These are phyloP conservation scores for Scomberomorus guttatus DNA, from an alignment of 2,797 vertebrate genomes.

Conservation along the genomic window DNA sequence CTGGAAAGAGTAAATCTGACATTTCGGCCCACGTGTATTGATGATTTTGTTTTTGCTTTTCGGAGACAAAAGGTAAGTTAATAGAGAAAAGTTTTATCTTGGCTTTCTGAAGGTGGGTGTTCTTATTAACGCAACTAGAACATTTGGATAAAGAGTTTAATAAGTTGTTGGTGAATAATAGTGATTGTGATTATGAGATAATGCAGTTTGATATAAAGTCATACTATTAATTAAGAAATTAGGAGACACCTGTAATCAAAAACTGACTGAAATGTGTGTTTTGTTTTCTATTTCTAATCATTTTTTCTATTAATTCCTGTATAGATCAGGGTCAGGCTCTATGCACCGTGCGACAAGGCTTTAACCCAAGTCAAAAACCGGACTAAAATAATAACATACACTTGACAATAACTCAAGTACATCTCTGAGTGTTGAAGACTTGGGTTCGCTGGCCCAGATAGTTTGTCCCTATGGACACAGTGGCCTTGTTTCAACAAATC, in stretches of 20 bases:
- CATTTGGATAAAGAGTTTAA: neutral
- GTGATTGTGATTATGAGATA: neutral
- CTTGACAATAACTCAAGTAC: conserved; percentile 48
- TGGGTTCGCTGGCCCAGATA: conserved; percentile 74
- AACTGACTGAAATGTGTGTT: neutral
- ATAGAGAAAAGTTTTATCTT: neutral
- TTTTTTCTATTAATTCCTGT: neutral
- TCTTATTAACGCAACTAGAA: neutral
- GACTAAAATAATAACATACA: conserved; percentile 16
- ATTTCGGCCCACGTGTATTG: neutral
- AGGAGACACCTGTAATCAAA: neutral
- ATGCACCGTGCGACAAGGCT: neutral
- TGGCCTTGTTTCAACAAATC: conserved; percentile 83
- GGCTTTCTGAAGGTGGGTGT: neutral
- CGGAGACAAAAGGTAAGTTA: conserved; percentile 67
- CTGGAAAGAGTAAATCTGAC: conserved; percentile 19
- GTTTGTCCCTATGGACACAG: conserved; percentile 60
- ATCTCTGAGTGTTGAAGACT: conserved; percentile 52
- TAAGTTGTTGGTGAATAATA: neutral
- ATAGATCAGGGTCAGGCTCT: neutral
- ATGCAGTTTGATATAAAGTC: neutral
- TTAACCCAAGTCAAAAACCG: conserved; percentile 19
- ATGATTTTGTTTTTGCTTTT: conserved; percentile 27
- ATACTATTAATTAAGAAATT: neutral
- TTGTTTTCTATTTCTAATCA: neutral